Conservation (phyloP, 2,113 vertebrate genomes). For the Amphilophus citrinellus region DNA sequence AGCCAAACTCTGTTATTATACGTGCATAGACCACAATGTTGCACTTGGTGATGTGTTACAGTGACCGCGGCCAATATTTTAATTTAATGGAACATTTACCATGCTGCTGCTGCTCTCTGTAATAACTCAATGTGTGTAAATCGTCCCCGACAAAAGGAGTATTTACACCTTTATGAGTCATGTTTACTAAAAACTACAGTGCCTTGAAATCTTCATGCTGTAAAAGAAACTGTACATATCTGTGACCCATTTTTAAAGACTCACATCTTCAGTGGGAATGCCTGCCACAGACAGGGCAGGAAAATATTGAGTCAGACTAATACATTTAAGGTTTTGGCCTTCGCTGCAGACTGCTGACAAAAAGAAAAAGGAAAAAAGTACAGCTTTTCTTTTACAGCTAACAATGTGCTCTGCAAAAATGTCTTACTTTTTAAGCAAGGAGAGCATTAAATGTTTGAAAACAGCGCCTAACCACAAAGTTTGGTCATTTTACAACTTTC, state of each 20-base stretch:
- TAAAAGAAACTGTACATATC: not conserved
- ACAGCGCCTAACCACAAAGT: not conserved
- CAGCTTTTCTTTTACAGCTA: not conserved
- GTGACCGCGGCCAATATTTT: not conserved
- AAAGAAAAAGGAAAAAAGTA: not conserved
- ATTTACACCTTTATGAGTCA: not conserved
- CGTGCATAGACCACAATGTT: not conserved
- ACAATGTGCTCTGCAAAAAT: not conserved
- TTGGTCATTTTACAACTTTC: not conserved
- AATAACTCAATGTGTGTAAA: not conserved
- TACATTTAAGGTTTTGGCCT: not conserved
- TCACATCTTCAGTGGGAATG: not conserved
- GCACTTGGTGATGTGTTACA: not conserved
- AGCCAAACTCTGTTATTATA: not conserved
- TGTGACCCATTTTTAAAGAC: not conserved
- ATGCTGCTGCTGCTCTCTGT: not conserved
- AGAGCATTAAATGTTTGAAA: not conserved
- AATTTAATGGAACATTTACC: not conserved
- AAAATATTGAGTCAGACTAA: constrained; percentile 6
- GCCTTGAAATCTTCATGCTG: not conserved
- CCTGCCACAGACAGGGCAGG: not conserved
- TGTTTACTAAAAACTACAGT: not conserved
- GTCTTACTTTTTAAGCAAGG: not conserved
- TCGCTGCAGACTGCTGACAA: not conserved
- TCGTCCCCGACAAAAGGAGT: not conserved